Evolutionary conservation across 2,888 invertebrate genomes (phyloP).

Genomic region (Sphaerophoria taeniata): DNA sequence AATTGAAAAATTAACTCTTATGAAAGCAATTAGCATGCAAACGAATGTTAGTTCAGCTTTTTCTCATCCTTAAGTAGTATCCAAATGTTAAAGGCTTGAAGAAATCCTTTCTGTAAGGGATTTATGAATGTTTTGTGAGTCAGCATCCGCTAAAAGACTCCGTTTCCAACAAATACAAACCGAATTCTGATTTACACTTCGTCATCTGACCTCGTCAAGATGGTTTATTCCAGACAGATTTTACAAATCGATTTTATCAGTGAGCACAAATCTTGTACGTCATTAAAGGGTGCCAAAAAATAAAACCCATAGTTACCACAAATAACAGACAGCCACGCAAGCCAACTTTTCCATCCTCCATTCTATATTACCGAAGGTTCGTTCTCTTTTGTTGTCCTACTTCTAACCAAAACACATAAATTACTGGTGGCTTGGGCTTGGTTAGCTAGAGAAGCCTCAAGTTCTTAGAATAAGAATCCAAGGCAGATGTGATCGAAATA

Average conservation of each 20-base stretch:
- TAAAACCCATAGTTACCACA: background rate
- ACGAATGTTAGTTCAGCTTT: background rate
- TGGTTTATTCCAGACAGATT: conserved; percentile 44
- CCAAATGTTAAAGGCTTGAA: background rate
- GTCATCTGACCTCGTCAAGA: no score
- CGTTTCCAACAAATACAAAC: no score
- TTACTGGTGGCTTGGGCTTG: conserved; percentile 40
- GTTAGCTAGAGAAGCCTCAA: conserved; percentile 19
- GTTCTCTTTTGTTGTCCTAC: conserved; percentile 37
- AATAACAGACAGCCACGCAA: conserved; percentile 34
- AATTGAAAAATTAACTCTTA: background rate
- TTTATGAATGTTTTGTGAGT: no score
- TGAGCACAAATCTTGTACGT: conserved; percentile 14
- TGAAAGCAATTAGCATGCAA: background rate
- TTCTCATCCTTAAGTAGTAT: background rate
- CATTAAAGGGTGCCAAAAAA: conserved; percentile 9
- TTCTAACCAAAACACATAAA: conserved; percentile 57
- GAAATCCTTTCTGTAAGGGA: no score
- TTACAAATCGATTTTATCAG: conserved; percentile 39
- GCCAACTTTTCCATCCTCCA: background rate
- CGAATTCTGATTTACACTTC: background rate
- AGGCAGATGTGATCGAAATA: conserved; percentile 2
- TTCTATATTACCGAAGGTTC: conserved; percentile 14
- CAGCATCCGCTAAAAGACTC: no score
- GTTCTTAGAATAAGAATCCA: conserved; percentile 13